Evolutionary conservation across 2,113 vertebrate genomes (phyloP), one percentile per base, ranked within the genome.

Genomic region (Empidonax traillii): DNA sequence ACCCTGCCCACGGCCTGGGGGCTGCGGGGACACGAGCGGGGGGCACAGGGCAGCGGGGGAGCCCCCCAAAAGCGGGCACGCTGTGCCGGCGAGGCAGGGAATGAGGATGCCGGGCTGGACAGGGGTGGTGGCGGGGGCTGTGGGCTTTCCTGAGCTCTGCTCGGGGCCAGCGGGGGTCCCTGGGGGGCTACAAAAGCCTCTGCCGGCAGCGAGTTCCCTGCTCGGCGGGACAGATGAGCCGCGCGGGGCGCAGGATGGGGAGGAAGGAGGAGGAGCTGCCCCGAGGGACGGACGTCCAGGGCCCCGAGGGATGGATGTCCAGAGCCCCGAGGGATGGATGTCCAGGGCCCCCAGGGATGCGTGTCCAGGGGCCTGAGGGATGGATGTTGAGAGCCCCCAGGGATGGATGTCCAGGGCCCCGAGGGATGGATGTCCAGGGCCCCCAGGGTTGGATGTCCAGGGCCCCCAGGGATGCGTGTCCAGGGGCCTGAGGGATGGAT

Each of bases 21-120:
- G 23, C 80, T 6, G 58, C 13, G 15, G 67, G 4, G 44, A 30
- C 65, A 12, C 13, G 1, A 0, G 41, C 0, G 9, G 41, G 13
- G 28, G 44, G 22, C 24, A 44, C 1, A 39, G 53, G 41, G 43
- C 44, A 24, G 31, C 2, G 3, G 8, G 55, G 20, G 23, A n/a
- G 49, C 51, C 51, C 24, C 49, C 14, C 14, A 27, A 4, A 14
- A 51, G 49, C 49, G 49, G 25, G 49, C 30, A 17, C 1, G 25
- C 9, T 21, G 68, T 0, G 15, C 46, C 2, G 2, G 17, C 17
- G 7, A n/a, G 28, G 18, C 20, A 0, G 25, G 28, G 46, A 31
- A 5, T 1, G 24, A 12, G 10, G 8, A 8, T 31, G 20, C 4
- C 12, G 1, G 44, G 31, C 2, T 2, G 37, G 49, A 37, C 10